A percentile compares a stretch with the other conserved stretches of the same genome.
Evolutionary conservation across 92 coral and sea anemone genomes (phyloP).

Genomic region (Parazoanthus darwini): DNA sequence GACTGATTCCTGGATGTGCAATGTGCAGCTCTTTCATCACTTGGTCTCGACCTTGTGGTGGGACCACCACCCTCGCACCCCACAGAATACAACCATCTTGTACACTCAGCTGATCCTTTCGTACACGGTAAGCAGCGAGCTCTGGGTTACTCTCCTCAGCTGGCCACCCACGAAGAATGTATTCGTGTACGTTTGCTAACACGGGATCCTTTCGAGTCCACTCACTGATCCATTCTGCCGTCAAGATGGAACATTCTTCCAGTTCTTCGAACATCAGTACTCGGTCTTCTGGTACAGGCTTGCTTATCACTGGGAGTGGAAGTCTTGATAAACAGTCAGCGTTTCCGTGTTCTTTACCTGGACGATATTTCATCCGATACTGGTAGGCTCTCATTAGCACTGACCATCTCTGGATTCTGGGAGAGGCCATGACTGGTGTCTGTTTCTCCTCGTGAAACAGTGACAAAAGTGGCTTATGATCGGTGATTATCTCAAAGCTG

Average conservation of each 20-base stretch:
- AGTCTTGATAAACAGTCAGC: slow-evolving; percentile 32
- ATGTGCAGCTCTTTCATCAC: slow-evolving; percentile 31
- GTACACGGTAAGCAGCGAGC: neutral
- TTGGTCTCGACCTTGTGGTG: slow-evolving; percentile 35
- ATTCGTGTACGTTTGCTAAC: slow-evolving; percentile 26
- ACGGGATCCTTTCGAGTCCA: slow-evolving; percentile 21
- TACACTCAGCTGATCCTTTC: neutral
- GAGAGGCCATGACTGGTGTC: slow-evolving; percentile 42
- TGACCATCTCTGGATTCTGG: slow-evolving; percentile 49
- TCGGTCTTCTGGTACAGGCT: slow-evolving; percentile 31
- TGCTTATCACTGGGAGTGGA: slow-evolving; percentile 25
- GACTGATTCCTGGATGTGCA: slow-evolving; percentile 33
- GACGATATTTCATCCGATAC: slow-evolving; percentile 29
- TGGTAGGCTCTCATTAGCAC: slow-evolving; percentile 26
- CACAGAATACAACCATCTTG: no score
- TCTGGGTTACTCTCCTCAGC: slow-evolving; percentile 12
- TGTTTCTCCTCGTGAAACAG: slow-evolving; percentile 38
- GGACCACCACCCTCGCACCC: neutral
- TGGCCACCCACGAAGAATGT: slow-evolving; percentile 23
- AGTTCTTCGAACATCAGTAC: slow-evolving; percentile 20
- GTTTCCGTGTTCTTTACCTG: slow-evolving; percentile 41
- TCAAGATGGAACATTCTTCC: neutral
- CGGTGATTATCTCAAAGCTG: slow-evolving; percentile 47
- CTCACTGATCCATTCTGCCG: neutral
- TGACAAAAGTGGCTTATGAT: slow-evolving; percentile 55